A percentile compares a stretch with the other conserved stretches of the same genome.
Conservation (phyloP, 35 echinoderm and acorn worm genomes). For the Strongylocentrotus purpuratus region DNA sequence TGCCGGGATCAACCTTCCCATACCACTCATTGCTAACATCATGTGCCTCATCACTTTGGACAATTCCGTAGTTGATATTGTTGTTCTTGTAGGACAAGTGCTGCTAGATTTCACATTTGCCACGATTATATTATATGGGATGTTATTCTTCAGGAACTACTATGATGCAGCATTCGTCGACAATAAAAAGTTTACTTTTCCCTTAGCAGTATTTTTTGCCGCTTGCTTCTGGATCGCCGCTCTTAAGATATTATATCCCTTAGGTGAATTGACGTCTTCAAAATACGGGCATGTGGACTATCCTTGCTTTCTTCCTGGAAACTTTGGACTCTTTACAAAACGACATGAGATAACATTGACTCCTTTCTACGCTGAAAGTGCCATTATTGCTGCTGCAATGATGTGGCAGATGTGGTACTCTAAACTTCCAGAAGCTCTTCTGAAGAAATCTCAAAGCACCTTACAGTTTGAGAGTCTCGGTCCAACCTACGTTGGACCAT, state of each 20-base stretch:
- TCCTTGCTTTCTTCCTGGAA: background rate
- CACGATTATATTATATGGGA: background rate
- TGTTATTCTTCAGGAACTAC: background rate
- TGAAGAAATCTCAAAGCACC: background rate
- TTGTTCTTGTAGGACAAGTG: background rate
- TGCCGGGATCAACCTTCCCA: background rate
- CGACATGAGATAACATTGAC: background rate
- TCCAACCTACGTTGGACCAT: background rate
- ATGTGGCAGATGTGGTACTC: background rate
- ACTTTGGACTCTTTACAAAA: background rate
- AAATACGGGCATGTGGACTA: conserved; percentile 1
- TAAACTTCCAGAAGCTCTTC: background rate
- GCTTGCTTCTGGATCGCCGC: background rate
- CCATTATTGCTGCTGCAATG: background rate
- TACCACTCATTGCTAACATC: background rate
- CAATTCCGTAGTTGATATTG: background rate
- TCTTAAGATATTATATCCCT: background rate
- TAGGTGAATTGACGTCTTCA: background rate
- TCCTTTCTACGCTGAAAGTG: conserved; percentile 22
- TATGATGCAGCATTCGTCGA: background rate
- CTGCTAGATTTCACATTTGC: background rate
- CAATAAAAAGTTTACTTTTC: background rate
- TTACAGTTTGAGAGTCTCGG: background rate
- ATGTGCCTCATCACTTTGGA: background rate
- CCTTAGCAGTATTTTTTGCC: background rate